Conservation (phyloP, 2,888 invertebrate genomes). For the Tetragonula carbonaria region DNA sequence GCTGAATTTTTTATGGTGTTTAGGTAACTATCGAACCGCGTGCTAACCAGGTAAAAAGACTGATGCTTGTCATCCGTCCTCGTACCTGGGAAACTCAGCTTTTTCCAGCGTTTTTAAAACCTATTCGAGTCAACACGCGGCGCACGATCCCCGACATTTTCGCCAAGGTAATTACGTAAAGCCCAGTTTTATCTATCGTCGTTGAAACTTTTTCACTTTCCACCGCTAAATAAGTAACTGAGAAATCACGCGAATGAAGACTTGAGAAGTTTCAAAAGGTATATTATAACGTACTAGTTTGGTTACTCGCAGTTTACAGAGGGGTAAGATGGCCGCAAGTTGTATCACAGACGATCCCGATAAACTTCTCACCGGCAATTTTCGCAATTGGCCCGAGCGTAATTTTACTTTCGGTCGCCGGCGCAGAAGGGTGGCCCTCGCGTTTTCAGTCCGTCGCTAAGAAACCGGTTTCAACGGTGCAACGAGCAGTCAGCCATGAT, state of each 20-base stretch:
- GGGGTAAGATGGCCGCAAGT: not conserved
- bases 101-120: not conserved
- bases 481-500: constrained; percentile 65
- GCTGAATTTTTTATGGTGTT: constrained; percentile 80
- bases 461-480: constrained; percentile 63
- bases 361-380: constrained; percentile 58
- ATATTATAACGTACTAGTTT: too few species aligned
- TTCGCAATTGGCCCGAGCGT: constrained; percentile 59
- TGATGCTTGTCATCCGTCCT: constrained; percentile 20
- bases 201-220: not conserved
- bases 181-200: not conserved
- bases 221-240: not conserved
- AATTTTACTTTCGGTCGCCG: constrained; percentile 57
- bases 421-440: constrained; percentile 15
- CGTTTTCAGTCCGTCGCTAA: constrained; percentile 57
- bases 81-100: constrained; percentile 24
- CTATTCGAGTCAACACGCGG: not conserved
- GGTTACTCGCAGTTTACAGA: too few species aligned
- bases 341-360: constrained; percentile 28
- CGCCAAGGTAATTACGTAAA: not conserved
- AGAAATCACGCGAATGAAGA: not conserved
- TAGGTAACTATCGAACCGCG: constrained; percentile 71
- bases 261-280: not conserved
- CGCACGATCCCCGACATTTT: too few species aligned
- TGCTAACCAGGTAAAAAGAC: constrained; percentile 59